phyloP scores from a whole-genome alignment of 1,140 invertebrate species.

The Saccostrea cuccullata region DNA sequence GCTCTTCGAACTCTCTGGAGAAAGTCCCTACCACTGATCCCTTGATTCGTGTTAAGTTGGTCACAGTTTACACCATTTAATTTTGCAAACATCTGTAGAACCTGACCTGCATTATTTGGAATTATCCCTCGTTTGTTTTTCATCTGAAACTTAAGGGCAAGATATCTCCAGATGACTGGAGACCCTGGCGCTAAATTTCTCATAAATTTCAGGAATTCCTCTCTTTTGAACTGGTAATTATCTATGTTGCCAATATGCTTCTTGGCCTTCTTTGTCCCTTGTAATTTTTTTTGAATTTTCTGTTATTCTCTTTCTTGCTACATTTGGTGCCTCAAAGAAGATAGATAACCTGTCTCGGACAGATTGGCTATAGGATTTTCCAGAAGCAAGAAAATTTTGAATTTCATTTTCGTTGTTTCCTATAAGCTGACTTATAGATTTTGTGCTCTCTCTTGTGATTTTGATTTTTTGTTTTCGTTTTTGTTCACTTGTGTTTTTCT shows the following conservation, averaged over 20 bases:
- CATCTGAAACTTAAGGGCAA: neutral
- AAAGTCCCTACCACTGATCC: neutral
- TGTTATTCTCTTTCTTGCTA: constrained; percentile 1
- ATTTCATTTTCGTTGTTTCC: constrained; percentile 23
- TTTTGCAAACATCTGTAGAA: neutral
- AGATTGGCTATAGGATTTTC: neutral
- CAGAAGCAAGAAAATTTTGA: neutral
- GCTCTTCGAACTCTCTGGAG: neutral
- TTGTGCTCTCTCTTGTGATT: neutral
- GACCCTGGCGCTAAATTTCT: neutral
- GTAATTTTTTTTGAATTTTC: neutral
- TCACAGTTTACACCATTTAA: neutral
- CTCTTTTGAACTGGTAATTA: neutral
- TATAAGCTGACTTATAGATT: neutral
- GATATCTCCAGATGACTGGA: neutral
- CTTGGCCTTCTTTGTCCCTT: constrained; percentile 1
- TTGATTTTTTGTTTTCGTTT: constrained; percentile 18
- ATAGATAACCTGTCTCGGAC: neutral
- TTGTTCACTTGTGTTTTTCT: neutral
- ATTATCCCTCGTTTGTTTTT: constrained; percentile 12
- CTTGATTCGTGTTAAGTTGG: neutral
- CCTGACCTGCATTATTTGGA: neutral
- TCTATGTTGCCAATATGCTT: constrained; percentile 10
- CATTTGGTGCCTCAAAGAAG: neutral
- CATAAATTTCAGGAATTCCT: neutral